These are phyloP conservation scores for Drosophila monieri DNA, from an alignment of 2,888 invertebrate species.

Conservation along the genomic window DNA sequence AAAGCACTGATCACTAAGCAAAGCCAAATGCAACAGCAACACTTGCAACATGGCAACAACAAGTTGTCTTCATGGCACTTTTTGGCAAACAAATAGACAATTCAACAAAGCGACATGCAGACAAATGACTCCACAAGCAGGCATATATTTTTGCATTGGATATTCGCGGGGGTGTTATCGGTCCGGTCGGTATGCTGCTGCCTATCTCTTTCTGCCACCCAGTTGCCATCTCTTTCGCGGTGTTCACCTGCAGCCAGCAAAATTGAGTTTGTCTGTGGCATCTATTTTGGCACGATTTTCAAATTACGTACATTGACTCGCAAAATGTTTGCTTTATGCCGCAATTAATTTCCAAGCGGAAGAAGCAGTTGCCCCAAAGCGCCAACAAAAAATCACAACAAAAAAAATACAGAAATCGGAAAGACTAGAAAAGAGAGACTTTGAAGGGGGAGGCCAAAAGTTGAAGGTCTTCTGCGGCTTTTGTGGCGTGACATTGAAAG, in stretches of 20 bases:
- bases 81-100: slow-evolving; percentile 79
- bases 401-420: slow-evolving; percentile 29
- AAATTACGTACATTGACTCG: slow-evolving; percentile 78
- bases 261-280: slow-evolving; percentile 46
- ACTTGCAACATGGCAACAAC: slow-evolving; percentile 48
- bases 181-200: background rate
- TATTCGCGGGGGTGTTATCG: slow-evolving; percentile 39
- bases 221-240: slow-evolving; percentile 3
- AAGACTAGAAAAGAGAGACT: background rate
- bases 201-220: background rate
- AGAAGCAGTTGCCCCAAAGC: slow-evolving; percentile 58
- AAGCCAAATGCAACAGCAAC: slow-evolving; percentile 15
- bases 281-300: slow-evolving; percentile 78
- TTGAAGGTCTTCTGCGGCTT: slow-evolving; percentile 71
- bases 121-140: slow-evolving; percentile 66
- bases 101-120: slow-evolving; percentile 78
- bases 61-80: slow-evolving; percentile 77
- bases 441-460: slow-evolving; percentile 46
- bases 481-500: slow-evolving; percentile 75
- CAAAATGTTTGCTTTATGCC: slow-evolving; percentile 79
- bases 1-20: no score
- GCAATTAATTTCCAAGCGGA: slow-evolving; percentile 78
- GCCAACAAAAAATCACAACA: slow-evolving; percentile 10
- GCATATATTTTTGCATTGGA: slow-evolving; percentile 30
- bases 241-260: slow-evolving; percentile 37